Percentiles rank a stretch among this genome's conserved stretches.
phyloP scores from a whole-genome alignment of 1,140 invertebrate genomes.

The Drosophila chauvacae region DNA sequence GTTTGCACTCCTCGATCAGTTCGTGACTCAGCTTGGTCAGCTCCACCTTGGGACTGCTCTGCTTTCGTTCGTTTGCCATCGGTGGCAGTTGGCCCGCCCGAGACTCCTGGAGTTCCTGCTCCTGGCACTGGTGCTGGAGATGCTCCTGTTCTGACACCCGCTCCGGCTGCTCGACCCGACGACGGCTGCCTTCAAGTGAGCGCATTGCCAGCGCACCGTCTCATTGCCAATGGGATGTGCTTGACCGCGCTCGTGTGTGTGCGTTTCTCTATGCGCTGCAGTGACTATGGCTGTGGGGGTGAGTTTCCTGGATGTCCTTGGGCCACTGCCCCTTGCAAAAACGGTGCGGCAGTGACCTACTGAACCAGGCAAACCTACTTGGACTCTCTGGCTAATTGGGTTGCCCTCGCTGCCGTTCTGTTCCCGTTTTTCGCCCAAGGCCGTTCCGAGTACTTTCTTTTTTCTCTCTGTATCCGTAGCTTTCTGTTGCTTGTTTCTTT shows the following conservation, averaged over 20 bases:
- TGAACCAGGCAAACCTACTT: constrained; percentile 26
- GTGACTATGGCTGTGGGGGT: constrained; percentile 13
- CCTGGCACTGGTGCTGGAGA: background rate
- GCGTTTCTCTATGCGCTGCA: constrained; percentile 14
- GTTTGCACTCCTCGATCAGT: constrained; percentile 76
- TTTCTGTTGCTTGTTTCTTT: constrained; percentile 32
- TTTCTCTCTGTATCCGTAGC: constrained; percentile 34
- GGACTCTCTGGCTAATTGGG: constrained; percentile 48
- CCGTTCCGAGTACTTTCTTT: constrained; percentile 70
- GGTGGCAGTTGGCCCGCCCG: constrained; percentile 38
- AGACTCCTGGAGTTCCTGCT: constrained; percentile 17
- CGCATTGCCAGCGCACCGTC: constrained; percentile 69
- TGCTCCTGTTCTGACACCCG: constrained; percentile 36
- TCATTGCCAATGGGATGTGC: constrained; percentile 61
- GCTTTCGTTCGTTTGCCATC: constrained; percentile 72
- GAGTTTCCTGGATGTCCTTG: constrained; percentile 49
- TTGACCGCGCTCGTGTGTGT: constrained; percentile 9
- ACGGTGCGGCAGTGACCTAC: constrained; percentile 57
- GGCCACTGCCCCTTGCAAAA: constrained; percentile 42
- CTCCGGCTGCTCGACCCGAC: constrained; percentile 29
- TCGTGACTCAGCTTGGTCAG: constrained; percentile 75
- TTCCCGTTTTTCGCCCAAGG: constrained; percentile 50
- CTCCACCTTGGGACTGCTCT: constrained; percentile 68
- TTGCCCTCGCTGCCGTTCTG: constrained; percentile 37
- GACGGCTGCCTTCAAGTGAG: constrained; percentile 68